These are phyloP conservation scores for Nyctereutes procyonoides DNA, from an alignment of 2,113 vertebrate species.

Conservation along the genomic window DNA sequence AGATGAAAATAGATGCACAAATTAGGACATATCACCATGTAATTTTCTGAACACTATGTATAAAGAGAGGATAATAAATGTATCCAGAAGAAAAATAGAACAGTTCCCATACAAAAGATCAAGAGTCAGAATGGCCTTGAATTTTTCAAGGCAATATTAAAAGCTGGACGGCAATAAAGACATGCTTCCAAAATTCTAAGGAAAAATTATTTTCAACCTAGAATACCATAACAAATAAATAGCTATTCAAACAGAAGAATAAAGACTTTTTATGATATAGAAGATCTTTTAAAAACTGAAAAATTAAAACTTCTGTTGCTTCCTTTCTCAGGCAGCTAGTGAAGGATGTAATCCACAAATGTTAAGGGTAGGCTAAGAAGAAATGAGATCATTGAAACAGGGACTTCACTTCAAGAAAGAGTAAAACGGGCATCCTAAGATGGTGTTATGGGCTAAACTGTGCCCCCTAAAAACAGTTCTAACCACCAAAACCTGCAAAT, in stretches of 20 bases:
- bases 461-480: not conserved
- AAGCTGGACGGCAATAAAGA: not conserved
- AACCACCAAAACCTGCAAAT: not conserved
- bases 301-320: not conserved
- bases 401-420: not conserved
- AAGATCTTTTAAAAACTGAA: not conserved
- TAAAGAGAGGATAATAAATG: not conserved
- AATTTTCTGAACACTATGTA: not conserved
- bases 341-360: not conserved
- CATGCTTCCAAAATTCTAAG: not conserved
- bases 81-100: not conserved
- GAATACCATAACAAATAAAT: not conserved
- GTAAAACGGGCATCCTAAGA: not conserved
- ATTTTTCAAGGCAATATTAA: not conserved
- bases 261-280: not conserved
- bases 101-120: not conserved
- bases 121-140: not conserved
- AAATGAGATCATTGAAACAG: not conserved
- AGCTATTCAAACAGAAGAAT: not conserved
- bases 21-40: not conserved
- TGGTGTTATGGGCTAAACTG: not conserved
- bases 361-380: not conserved
- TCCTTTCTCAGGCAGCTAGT: not conserved
- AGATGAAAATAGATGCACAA: not conserved
- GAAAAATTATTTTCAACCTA: not conserved